A percentile compares a stretch with the other conserved stretches of the same genome.
Conservation (phyloP, 2,797 vertebrate species). For the Atherinosoma microstoma region DNA sequence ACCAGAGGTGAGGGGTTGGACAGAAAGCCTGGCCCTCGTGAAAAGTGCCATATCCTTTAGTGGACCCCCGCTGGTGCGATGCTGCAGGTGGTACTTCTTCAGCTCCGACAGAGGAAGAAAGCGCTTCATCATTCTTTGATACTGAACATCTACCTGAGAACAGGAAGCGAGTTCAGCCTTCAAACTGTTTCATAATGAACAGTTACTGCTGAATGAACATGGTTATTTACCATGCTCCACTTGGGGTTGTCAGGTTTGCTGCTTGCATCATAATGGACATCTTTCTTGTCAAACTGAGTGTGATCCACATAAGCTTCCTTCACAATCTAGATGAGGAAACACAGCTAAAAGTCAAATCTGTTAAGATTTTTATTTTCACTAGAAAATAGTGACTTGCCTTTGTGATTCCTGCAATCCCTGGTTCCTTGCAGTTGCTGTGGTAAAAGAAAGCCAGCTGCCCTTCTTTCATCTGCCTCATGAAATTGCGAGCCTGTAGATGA, state of each 20-base stretch:
- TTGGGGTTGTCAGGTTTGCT: conserved; percentile 93
- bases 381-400: conserved; percentile 78
- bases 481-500: conserved; percentile 91
- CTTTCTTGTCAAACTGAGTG: conserved; percentile 96
- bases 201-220: neutral
- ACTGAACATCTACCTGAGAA: conserved; percentile 92
- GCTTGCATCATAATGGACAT: conserved; percentile 90
- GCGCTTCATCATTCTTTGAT: conserved; percentile 90
- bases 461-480: conserved; percentile 92
- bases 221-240: conserved; percentile 92
- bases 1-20: conserved; percentile 92
- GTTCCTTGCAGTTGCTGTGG: conserved; percentile 98
- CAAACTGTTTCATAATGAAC: neutral
- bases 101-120: conserved; percentile 92
- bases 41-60: conserved; percentile 90
- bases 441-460: conserved; percentile 95
- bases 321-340: conserved; percentile 84
- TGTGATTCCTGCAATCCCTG: conserved; percentile 91
- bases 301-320: conserved; percentile 95
- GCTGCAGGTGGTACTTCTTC: conserved; percentile 88
- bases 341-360: neutral
- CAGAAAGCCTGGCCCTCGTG: conserved; percentile 89
- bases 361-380: neutral
- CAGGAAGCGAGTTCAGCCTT: neutral
- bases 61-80: conserved; percentile 84